phyloP scores from a whole-genome alignment of 1,140 invertebrate genomes.

The Archivesica marissinica region DNA sequence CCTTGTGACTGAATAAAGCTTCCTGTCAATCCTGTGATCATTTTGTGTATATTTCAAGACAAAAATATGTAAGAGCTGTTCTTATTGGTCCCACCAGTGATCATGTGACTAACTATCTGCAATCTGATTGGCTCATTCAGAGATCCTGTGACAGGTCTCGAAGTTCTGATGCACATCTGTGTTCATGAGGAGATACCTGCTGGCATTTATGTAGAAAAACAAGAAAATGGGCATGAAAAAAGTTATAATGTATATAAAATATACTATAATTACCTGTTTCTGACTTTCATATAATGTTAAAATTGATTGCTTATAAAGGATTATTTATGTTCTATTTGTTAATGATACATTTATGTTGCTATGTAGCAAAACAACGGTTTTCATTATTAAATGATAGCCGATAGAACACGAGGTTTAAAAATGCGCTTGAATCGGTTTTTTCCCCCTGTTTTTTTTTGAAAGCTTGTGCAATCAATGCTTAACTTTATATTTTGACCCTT shows the following conservation, averaged over 20 bases:
- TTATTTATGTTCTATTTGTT: slow-evolving; percentile 8
- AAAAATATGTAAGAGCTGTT: background rate
- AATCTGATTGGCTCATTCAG: slow-evolving; percentile 46
- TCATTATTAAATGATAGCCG: too few relatives aligned
- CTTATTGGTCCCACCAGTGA: slow-evolving; percentile 56
- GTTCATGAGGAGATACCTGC: slow-evolving; percentile 21
- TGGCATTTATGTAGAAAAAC: slow-evolving; percentile 11
- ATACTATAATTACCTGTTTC: too few relatives aligned
- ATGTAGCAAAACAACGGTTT: too few relatives aligned
- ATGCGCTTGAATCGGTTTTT: too few relatives aligned
- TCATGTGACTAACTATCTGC: slow-evolving; percentile 49
- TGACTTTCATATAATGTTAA: too few relatives aligned
- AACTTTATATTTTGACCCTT: too few relatives aligned
- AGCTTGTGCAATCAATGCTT: too few relatives aligned
- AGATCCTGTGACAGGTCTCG: background rate
- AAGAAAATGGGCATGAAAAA: too few relatives aligned
- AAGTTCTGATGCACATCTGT: background rate
- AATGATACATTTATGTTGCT: too few relatives aligned
- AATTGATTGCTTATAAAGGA: background rate
- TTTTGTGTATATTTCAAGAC: slow-evolving; percentile 33
- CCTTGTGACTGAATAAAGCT: slow-evolving; percentile 42
- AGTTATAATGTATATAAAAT: too few relatives aligned
- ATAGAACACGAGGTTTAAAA: too few relatives aligned
- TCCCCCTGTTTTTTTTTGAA: too few relatives aligned
- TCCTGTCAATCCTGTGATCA: slow-evolving; percentile 64